phyloP scores from a whole-genome alignment of 2,797 vertebrate genomes.

The Odontamblyopus lacepedii region DNA sequence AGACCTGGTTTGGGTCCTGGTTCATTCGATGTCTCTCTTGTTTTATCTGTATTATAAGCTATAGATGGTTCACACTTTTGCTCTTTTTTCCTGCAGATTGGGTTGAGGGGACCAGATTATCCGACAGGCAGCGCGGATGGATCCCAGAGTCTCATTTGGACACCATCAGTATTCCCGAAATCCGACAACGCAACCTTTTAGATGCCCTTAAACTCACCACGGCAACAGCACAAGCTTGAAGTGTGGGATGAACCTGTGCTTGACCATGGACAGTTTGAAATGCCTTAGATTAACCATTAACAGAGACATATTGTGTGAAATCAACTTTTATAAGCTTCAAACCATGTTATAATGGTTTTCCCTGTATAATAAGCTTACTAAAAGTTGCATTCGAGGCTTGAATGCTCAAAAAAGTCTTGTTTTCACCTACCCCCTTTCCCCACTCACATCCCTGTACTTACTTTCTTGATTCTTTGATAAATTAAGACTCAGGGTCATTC shows the following conservation, averaged over 20 bases:
- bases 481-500: neutral
- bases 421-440: too few species aligned
- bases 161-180: slow-evolving; percentile 81
- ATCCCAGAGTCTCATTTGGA: slow-evolving; percentile 86
- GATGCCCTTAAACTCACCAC: slow-evolving; percentile 89
- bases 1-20: neutral
- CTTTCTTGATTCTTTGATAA: neutral
- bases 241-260: neutral
- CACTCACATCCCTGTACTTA: neutral
- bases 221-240: slow-evolving; percentile 81
- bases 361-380: neutral
- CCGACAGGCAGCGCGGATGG: slow-evolving; percentile 91
- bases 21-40: neutral
- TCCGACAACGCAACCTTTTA: slow-evolving; percentile 85
- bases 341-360: slow-evolving; percentile 2
- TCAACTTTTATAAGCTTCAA: neutral
- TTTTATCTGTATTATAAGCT: neutral
- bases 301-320: neutral
- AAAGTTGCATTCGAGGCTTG: neutral
- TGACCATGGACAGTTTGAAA: slow-evolving; percentile 1
- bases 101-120: slow-evolving; percentile 90
- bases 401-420: neutral
- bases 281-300: slow-evolving; percentile 19
- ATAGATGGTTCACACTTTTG: neutral
- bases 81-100: slow-evolving; percentile 78